phyloP scores from a whole-genome alignment of 2,797 vertebrate species.

The Synaphobranchus kaupii region DNA sequence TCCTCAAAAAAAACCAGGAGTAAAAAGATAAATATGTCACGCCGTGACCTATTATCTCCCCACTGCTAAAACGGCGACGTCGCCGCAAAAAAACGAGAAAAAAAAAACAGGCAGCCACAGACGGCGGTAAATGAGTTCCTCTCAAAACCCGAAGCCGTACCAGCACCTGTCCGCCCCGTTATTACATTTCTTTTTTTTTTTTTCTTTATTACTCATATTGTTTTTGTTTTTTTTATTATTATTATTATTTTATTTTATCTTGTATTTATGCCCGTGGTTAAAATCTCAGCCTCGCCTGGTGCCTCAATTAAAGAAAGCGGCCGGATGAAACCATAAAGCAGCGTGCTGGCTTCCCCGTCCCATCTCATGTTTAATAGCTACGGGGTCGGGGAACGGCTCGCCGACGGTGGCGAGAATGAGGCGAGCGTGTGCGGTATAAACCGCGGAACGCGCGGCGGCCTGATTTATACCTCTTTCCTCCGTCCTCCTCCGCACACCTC shows the following conservation, averaged over 20 bases:
- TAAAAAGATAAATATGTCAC: constrained; percentile 69
- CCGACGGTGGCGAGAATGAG: constrained; percentile 45
- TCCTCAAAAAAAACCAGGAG: constrained; percentile 15
- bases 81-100: constrained; percentile 46
- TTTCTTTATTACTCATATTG: constrained; percentile 69
- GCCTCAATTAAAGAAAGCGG: constrained; percentile 57
- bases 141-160: constrained; percentile 44
- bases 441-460: constrained; percentile 42
- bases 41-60: constrained; percentile 66
- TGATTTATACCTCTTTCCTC: constrained; percentile 38
- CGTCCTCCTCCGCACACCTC: constrained; percentile 35
- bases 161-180: constrained; percentile 55
- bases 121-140: constrained; percentile 36
- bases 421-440: constrained; percentile 44
- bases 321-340: constrained; percentile 64
- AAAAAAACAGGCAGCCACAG: constrained; percentile 46
- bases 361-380: constrained; percentile 31
- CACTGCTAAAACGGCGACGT: constrained; percentile 57
- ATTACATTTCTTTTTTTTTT: constrained; percentile 60
- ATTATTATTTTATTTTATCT: constrained; percentile 38
- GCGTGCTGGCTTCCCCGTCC: constrained; percentile 58
- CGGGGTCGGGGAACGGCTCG: constrained; percentile 24
- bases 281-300: constrained; percentile 54
- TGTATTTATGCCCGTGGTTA: constrained; percentile 60
- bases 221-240: constrained; percentile 64